Evolutionary conservation across 2,113 vertebrate genomes (phyloP).

Genomic region (Sinocyclocheilus rhinocerous): DNA sequence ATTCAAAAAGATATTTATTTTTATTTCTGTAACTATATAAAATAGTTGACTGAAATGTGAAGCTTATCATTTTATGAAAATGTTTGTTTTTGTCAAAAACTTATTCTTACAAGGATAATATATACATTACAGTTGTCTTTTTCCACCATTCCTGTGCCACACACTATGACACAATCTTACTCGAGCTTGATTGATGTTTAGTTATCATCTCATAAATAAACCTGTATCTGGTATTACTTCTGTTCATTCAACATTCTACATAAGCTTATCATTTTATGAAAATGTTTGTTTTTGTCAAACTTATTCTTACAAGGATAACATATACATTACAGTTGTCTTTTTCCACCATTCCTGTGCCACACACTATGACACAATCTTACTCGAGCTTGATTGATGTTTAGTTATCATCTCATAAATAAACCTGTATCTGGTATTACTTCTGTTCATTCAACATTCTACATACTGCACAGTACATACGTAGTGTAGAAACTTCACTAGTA

Average conservation of each 20-base stretch:
- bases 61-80: neutral
- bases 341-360: neutral
- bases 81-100: neutral
- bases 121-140: neutral
- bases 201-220: neutral
- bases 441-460: neutral
- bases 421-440: neutral
- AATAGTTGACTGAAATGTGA: neutral
- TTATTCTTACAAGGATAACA: neutral
- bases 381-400: neutral
- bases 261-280: neutral
- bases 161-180: neutral
- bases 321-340: neutral
- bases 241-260: neutral
- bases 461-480: neutral
- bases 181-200: neutral
- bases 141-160: neutral
- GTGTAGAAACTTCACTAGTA: neutral
- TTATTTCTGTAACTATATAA: too few species aligned
- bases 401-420: neutral
- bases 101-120: neutral
- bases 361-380: neutral
- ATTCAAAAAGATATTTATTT: too few species aligned
- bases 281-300: neutral
- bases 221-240: neutral